These are phyloP conservation scores for Aratinga solstitialis DNA, from an alignment of 2,797 vertebrate genomes.

Conservation along the genomic window DNA sequence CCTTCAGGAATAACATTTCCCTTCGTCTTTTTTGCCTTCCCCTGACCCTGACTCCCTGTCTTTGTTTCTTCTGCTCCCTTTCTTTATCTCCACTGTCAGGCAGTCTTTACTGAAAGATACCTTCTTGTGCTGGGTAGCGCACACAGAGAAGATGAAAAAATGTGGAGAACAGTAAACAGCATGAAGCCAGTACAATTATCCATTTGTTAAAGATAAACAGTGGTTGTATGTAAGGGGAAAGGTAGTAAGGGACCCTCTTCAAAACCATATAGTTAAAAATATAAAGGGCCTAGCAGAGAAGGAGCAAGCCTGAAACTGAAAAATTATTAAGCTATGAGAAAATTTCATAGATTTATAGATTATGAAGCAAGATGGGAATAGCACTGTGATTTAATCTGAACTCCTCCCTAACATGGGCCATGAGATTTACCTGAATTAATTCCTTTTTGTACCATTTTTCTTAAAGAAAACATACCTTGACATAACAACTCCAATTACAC, in stretches of 20 bases:
- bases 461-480: not conserved
- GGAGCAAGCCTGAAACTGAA: not conserved
- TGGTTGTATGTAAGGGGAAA: not conserved
- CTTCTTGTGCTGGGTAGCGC: not conserved
- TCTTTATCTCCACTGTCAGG: not conserved
- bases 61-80: not conserved
- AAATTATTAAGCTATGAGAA: not conserved
- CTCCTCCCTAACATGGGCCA: not conserved
- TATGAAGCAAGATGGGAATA: not conserved
- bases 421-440: not conserved
- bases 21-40: not conserved
- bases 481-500: not conserved
- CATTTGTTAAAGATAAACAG: slow-evolving; percentile 49
- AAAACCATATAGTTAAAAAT: slow-evolving; percentile 18
- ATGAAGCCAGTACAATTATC: slow-evolving; percentile 43
- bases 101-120: slow-evolving; percentile 33
- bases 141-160: slow-evolving; percentile 41
- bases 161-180: slow-evolving; percentile 32
- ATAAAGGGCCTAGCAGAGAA: not conserved
- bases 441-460: not conserved
- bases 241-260: not conserved
- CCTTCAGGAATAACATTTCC: not conserved
- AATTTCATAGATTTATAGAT: not conserved
- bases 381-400: not conserved
- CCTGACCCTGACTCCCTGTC: not conserved